Base-by-base conservation (phyloP, 2,113 vertebrate genomes). In the Pyrgilauda ruficollis region DNA sequence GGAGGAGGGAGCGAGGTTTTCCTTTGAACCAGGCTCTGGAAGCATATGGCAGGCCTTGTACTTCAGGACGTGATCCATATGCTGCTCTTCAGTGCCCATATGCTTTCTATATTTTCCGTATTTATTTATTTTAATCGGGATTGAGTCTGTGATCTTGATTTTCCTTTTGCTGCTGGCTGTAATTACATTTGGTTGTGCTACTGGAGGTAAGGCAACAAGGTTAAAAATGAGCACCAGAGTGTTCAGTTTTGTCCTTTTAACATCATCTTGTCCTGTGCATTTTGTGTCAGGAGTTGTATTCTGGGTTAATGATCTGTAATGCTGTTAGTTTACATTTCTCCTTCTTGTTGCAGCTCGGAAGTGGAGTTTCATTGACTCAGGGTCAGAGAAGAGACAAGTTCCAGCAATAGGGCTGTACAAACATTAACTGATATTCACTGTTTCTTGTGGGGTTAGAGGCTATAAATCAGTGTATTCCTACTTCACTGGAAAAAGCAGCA, bases 31-130 rank as follows among this genome's bases (percentile, higher is more conserved):
- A 92, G 90, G 93, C 97, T 96, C 94, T n/a, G 96, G 89, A 90
- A 98, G 94, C 98, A 98, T 97, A 98, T 98, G 98, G 97, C 92
- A 78, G 80, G 77, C 86, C 91, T 90, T 97, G 96, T 96, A 97
- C 95, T 97, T 93, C 92, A 97, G 94, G 96, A 96, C 95, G 93
- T 94, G 88, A 96, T 89, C 97, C 98, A 98, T 98, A 98, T 98
- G 98, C 85, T 98, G 92, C 87, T 21, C 96, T 78, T 97, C 96
- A 97, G 86, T 96, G 95, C 49, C 97, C 97, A 98, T 98, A 98
- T 98, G 97, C 85, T 92, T 81, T 79, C 90, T 87, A 86, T 84
- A 97, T 95, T 97, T 90, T 73, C 89, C 2, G 22, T 96, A 96
- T 97, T 97, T 97, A 97, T 97, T 97, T 97, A 96, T 96, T 96